phyloP scores from a whole-genome alignment of 1,140 invertebrate genomes.

The Trachymyrmex cornetzi region DNA sequence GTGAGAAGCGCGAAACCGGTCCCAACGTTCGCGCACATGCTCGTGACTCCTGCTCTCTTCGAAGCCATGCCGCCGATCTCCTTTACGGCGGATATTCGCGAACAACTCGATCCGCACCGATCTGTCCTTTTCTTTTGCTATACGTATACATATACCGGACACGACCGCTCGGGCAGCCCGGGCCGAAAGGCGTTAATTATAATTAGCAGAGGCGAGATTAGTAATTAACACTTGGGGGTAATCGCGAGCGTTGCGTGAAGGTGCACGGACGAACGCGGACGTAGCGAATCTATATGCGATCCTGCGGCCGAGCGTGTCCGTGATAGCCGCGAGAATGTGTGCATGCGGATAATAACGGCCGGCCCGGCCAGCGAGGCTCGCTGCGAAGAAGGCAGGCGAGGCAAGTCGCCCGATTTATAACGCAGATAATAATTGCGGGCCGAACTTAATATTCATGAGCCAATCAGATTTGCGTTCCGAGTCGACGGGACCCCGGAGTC shows the following conservation, averaged over 20 bases:
- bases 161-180: conserved; percentile 70
- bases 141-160: conserved; percentile 22
- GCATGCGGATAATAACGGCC: conserved; percentile 81
- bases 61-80: conserved; percentile 45
- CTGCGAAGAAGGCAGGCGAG: conserved; percentile 81
- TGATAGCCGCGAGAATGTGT: conserved; percentile 55
- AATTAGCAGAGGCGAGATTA: conserved; percentile 86
- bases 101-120: conserved; percentile 68
- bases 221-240: conserved; percentile 86
- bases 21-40: conserved; percentile 22
- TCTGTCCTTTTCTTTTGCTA: conserved; percentile 76
- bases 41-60: conserved; percentile 1
- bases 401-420: conserved; percentile 86
- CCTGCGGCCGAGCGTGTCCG: conserved; percentile 1
- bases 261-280: conserved; percentile 51
- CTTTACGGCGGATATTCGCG: conserved; percentile 55
- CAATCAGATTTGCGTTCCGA: conserved; percentile 86
- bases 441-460: conserved; percentile 87
- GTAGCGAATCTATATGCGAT: conserved; percentile 38
- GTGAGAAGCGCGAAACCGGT: conserved; percentile 66
- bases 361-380: conserved; percentile 70
- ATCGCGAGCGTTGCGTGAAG: conserved; percentile 80
- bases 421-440: conserved; percentile 87
- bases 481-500: conserved; percentile 82
- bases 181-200: conserved; percentile 86